These are phyloP conservation scores for Mesochorus sp. DNA, from an alignment of 2,888 invertebrate species.

Conservation along the genomic window DNA sequence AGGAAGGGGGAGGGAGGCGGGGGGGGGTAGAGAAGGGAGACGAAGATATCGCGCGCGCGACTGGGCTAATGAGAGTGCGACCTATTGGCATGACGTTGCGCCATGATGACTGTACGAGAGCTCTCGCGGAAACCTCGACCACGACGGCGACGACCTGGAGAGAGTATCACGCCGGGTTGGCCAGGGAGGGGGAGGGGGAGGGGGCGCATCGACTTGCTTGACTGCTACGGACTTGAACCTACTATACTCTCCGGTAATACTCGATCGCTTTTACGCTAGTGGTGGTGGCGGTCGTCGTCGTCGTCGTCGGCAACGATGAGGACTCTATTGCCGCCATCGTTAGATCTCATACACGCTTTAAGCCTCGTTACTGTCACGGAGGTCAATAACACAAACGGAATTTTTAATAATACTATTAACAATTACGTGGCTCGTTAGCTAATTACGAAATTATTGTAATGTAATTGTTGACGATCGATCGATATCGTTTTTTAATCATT, in stretches of 20 bases:
- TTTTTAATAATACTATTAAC: too few species aligned
- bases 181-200: slow-evolving; percentile 56
- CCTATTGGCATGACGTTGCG: slow-evolving; percentile 76
- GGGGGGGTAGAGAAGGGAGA: slow-evolving; percentile 36
- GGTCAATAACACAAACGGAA: slow-evolving; percentile 30
- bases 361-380: slow-evolving; percentile 8
- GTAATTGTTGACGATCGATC: too few species aligned
- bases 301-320: slow-evolving; percentile 55
- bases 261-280: slow-evolving; percentile 34
- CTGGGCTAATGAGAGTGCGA: slow-evolving; percentile 81
- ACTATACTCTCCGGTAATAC: background rate
- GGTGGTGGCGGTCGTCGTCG: too few species aligned
- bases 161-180: slow-evolving; percentile 27
- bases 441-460: too few species aligned
- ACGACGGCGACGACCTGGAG: slow-evolving; percentile 54
- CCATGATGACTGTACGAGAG: slow-evolving; percentile 35
- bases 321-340: slow-evolving; percentile 53
- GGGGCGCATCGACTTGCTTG: slow-evolving; percentile 56
- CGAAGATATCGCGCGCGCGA: slow-evolving; percentile 77
- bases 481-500: too few species aligned
- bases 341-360: slow-evolving; percentile 25
- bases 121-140: slow-evolving; percentile 46
- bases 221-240: slow-evolving; percentile 1
- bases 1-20: slow-evolving; percentile 65
- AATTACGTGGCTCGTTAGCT: too few species aligned